These are phyloP conservation scores for Labia minor DNA, from an alignment of 2,888 invertebrate genomes.

Conservation along the genomic window DNA sequence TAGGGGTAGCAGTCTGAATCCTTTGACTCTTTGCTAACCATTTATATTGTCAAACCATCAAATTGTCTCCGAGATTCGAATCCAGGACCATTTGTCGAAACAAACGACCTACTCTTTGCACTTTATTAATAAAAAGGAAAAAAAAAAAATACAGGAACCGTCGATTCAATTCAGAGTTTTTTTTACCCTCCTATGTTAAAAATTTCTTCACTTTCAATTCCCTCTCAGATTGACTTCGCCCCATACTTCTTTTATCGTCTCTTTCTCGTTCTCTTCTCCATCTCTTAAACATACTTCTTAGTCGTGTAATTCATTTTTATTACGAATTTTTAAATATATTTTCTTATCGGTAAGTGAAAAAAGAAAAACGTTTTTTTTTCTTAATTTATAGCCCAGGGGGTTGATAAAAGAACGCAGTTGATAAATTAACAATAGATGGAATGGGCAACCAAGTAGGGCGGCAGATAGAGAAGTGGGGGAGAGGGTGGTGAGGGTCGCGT, in stretches of 20 bases:
- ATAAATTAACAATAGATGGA: background rate
- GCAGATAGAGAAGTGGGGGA: no score
- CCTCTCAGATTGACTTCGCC: no score
- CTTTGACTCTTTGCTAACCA: background rate
- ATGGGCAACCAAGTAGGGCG: no score
- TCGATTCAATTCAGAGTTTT: no score
- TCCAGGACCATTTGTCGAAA: background rate
- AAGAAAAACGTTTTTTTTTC: background rate
- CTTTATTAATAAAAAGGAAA: background rate
- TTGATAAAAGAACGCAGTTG: background rate
- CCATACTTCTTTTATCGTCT: no score
- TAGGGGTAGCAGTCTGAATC: no score
- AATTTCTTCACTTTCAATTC: no score
- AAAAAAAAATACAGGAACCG: background rate
- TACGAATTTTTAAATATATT: background rate
- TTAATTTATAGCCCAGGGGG: background rate
- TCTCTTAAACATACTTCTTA: background rate
- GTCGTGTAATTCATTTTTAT: slow-evolving; percentile 4
- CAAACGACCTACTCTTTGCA: background rate
- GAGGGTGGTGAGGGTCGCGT: background rate
- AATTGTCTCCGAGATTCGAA: slow-evolving; percentile 7
- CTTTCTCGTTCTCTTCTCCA: no score
- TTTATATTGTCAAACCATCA: background rate
- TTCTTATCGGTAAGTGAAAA: background rate
- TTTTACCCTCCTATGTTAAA: no score